A percentile compares a stretch with the other conserved stretches of the same genome.
phyloP scores from a whole-genome alignment of 2,888 invertebrate species.

The Podotricha telesiphe region DNA sequence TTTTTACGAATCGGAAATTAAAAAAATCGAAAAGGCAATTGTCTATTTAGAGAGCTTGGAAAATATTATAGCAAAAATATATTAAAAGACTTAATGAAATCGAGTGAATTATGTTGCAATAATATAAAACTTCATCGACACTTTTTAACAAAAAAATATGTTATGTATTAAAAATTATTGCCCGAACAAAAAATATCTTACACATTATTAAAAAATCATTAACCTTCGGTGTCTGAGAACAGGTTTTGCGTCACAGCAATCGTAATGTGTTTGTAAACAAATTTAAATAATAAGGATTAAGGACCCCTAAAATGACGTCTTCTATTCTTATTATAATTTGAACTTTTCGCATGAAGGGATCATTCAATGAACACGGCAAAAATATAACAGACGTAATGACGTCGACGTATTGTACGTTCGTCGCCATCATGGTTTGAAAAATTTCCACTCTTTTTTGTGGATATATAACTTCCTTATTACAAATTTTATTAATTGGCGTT shows the following conservation, averaged over 20 bases:
- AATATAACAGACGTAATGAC: too few species aligned
- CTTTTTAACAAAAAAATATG: not conserved
- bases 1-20: too few species aligned
- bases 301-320: not conserved
- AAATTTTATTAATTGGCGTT: not conserved
- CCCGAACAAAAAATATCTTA: not conserved
- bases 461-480: not conserved
- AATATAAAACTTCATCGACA: not conserved
- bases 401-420: conserved; percentile 4
- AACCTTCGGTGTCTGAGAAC: not conserved
- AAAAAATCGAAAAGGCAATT: too few species aligned
- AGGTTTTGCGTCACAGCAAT: not conserved
- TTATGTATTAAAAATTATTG: not conserved
- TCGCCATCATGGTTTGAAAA: not conserved
- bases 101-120: not conserved
- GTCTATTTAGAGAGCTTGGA: too few species aligned
- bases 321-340: not conserved
- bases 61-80: too few species aligned
- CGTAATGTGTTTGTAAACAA: not conserved
- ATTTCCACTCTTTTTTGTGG: conserved; percentile 9
- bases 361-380: too few species aligned
- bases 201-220: conserved; percentile 12
- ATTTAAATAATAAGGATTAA: not conserved
- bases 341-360: conserved; percentile 9
- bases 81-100: too few species aligned